Conservation (phyloP, 1,140 invertebrate genomes). For the Solenopsis fugax region DNA sequence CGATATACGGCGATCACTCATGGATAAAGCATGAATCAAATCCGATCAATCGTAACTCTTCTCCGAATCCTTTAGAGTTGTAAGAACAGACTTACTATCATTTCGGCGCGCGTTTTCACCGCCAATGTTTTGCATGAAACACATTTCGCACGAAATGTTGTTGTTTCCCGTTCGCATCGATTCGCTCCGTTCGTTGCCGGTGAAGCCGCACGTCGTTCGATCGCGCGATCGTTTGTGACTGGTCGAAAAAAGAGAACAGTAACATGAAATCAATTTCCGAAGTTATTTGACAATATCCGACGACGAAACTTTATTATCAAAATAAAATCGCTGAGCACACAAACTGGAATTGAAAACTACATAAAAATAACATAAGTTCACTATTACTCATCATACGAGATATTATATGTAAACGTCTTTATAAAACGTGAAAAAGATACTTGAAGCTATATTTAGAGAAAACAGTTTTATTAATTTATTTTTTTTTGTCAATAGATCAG, state of each 20-base stretch:
- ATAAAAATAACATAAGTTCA: background rate
- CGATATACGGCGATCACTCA: background rate
- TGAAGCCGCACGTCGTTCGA: background rate
- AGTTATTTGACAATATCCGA: conserved; percentile 14
- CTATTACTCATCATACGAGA: background rate
- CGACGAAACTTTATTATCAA: conserved; percentile 13
- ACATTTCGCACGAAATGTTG: conserved; percentile 28
- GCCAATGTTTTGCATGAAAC: background rate
- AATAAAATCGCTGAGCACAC: background rate
- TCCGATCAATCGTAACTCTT: conserved; percentile 34
- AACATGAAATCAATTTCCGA: conserved; percentile 21
- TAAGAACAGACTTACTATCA: conserved; percentile 12
- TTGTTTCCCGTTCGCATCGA: conserved; percentile 5
- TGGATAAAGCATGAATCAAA: conserved; percentile 52
- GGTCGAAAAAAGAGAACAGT: background rate
- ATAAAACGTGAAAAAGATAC: background rate
- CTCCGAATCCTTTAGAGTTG: conserved; percentile 51
- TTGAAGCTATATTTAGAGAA: background rate
- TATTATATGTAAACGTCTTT: conserved; percentile 10
- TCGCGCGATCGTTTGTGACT: conserved; percentile 9
- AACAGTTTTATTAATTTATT: background rate
- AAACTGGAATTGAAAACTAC: background rate
- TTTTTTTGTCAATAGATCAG: background rate
- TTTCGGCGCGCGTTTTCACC: background rate
- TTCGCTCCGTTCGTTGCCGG: background rate